A percentile compares a stretch with the other conserved stretches of the same genome.
These are phyloP conservation scores for Anhinga rufa DNA, from an alignment of 2,113 vertebrate genomes.

Conservation along the genomic window DNA sequence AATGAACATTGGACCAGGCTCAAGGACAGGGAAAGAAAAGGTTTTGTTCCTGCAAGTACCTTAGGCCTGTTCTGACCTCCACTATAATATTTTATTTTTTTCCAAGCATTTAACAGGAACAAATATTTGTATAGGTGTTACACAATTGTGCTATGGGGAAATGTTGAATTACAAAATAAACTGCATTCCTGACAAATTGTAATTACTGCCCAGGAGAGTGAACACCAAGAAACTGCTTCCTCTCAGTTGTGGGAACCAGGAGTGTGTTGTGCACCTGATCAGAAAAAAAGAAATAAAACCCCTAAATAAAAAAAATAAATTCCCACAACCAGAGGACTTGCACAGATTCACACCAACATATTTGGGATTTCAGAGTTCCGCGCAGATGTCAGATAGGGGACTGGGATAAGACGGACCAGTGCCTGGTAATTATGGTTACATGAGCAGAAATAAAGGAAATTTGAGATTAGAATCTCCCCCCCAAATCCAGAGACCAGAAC, in stretches of 20 bases:
- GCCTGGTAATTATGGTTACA: neutral
- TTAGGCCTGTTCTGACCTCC: neutral
- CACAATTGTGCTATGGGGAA: conserved; percentile 54
- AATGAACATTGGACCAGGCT: neutral
- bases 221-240: conserved; percentile 54
- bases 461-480: neutral
- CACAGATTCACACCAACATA: neutral
- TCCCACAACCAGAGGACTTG: neutral
- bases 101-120: conserved; percentile 30
- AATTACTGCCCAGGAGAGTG: conserved; percentile 71
- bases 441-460: conserved; percentile 28
- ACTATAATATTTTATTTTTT: neutral
- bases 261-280: conserved; percentile 31
- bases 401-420: neutral
- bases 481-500: neutral
- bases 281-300: conserved; percentile 3
- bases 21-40: neutral
- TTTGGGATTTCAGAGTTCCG: conserved; percentile 14
- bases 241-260: conserved; percentile 48
- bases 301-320: neutral
- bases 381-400: neutral
- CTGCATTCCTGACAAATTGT: conserved; percentile 67
- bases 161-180: conserved; percentile 67
- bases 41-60: neutral
- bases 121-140: conserved; percentile 72